These are phyloP conservation scores for Nothobranchius kuhntae DNA, from an alignment of 2,113 vertebrate species.

Conservation along the genomic window DNA sequence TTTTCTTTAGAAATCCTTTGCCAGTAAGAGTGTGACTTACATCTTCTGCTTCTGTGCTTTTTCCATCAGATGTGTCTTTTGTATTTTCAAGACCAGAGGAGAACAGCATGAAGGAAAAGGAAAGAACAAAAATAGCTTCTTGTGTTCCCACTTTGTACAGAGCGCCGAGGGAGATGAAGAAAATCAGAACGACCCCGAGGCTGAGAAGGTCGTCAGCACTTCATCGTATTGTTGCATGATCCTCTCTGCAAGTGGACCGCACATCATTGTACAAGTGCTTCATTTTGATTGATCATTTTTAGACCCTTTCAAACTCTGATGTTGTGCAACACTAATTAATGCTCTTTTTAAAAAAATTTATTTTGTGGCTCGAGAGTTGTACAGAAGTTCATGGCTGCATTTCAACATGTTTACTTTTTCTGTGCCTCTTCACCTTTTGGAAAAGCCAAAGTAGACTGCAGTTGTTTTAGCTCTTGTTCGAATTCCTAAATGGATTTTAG, in stretches of 20 bases:
- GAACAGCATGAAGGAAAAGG: conserved; percentile 29
- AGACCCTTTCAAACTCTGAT: conserved; percentile 56
- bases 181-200: conserved; percentile 56
- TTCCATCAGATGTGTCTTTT: conserved; percentile 51
- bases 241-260: conserved; percentile 64
- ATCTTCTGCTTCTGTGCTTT: conserved; percentile 49
- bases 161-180: conserved; percentile 56
- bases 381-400: conserved; percentile 62
- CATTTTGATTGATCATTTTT: conserved; percentile 57
- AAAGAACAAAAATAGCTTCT: conserved; percentile 41
- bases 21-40: conserved; percentile 26
- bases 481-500: conserved; percentile 45
- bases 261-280: conserved; percentile 61
- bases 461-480: conserved; percentile 57
- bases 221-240: conserved; percentile 76
- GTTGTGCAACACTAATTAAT: conserved; percentile 58
- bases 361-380: conserved; percentile 64
- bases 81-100: conserved; percentile 44
- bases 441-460: conserved; percentile 84
- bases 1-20: background rate
- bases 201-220: conserved; percentile 66
- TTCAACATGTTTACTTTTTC: conserved; percentile 68
- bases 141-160: conserved; percentile 57
- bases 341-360: conserved; percentile 45
- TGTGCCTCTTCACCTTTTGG: conserved; percentile 79